Percentiles rank a stretch among this genome's conserved stretches.
Evolutionary conservation across 2,113 vertebrate species (phyloP).

Genomic region (Macaca nemestrina): DNA sequence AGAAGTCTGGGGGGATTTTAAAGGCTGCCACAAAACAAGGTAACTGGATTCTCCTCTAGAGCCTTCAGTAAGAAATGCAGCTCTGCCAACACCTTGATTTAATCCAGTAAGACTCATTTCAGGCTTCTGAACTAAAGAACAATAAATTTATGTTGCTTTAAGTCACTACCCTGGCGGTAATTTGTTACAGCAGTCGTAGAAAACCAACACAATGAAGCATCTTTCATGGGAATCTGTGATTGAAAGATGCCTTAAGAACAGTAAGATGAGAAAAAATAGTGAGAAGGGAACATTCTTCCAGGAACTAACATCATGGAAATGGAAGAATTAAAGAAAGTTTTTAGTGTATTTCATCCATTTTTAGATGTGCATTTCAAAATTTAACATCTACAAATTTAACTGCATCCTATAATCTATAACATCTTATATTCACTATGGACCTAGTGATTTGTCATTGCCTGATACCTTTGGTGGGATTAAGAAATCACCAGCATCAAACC

Average conservation of each 20-base stretch:
- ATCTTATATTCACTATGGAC: background rate
- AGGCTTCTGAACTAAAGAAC: background rate
- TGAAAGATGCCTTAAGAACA: background rate
- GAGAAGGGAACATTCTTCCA: background rate
- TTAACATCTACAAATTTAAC: background rate
- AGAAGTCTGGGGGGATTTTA: background rate
- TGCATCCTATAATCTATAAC: background rate
- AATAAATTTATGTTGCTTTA: background rate
- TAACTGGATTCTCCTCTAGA: background rate
- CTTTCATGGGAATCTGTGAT: background rate
- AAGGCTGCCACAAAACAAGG: background rate
- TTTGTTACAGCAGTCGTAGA: background rate
- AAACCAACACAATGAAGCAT: background rate
- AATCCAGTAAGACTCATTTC: background rate
- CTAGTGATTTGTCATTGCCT: background rate
- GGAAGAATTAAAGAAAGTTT: background rate
- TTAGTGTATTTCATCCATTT: background rate
- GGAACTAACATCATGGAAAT: background rate
- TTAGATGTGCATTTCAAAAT: background rate
- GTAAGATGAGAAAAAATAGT: background rate
- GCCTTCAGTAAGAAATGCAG: background rate
- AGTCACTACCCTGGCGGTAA: background rate
- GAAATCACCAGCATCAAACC: background rate
- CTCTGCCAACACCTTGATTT: background rate
- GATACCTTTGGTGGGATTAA: background rate